A percentile compares a stretch with the other conserved stretches of the same genome.
phyloP scores from a whole-genome alignment of 1,140 invertebrate genomes.

The Lasioglossum albipes region DNA sequence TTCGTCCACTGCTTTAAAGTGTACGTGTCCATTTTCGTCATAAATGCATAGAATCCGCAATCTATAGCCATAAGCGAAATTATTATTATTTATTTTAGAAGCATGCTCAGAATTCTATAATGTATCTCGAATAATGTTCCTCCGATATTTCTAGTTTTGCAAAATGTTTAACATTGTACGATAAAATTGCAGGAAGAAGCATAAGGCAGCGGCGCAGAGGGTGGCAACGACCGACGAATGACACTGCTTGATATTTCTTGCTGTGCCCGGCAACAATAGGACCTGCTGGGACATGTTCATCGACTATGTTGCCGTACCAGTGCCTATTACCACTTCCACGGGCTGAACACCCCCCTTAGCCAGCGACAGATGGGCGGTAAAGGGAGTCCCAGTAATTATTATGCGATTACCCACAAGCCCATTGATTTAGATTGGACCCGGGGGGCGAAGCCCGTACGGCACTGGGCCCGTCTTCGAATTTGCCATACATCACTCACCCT shows the following conservation, averaged over 20 bases:
- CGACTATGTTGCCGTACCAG: conserved; percentile 63
- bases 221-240: conserved; percentile 16
- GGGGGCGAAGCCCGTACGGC: conserved; percentile 55
- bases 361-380: conserved; percentile 76
- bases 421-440: conserved; percentile 79
- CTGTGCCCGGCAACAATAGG: conserved; percentile 72
- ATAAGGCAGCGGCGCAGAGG: neutral
- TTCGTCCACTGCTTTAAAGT: too few relatives aligned
- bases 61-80: too few relatives aligned
- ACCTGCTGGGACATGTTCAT: conserved; percentile 75
- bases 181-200: too few relatives aligned
- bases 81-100: too few relatives aligned
- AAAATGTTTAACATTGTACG: too few relatives aligned
- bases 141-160: too few relatives aligned
- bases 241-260: conserved; percentile 51
- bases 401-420: conserved; percentile 80
- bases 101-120: too few relatives aligned
- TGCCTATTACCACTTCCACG: conserved; percentile 61
- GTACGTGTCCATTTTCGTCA: too few relatives aligned
- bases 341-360: conserved; percentile 69
- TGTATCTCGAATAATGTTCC: too few relatives aligned
- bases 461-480: conserved; percentile 51
- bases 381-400: conserved; percentile 79
- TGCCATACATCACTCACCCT: conserved; percentile 52
- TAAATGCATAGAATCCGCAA: too few relatives aligned